phyloP scores from a whole-genome alignment of 1,140 invertebrate species.

The Meloidogyne hapla region DNA sequence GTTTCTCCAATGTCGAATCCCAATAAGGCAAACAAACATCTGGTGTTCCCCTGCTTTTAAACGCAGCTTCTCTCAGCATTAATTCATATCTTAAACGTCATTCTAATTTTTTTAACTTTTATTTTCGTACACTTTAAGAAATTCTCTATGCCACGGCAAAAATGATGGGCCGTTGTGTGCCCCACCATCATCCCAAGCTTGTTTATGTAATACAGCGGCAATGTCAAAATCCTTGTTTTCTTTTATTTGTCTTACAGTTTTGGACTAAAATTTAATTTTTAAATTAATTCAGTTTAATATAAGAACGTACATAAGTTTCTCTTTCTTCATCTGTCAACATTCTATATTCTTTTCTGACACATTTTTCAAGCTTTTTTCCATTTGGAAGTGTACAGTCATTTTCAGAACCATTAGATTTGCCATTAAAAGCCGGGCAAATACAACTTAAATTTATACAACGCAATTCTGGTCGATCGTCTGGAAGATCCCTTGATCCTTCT shows the following conservation, averaged over 20 bases:
- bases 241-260: constrained; percentile 64
- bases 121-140: constrained; percentile 54
- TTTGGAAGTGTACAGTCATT: constrained; percentile 38
- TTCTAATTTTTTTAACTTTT: not conserved
- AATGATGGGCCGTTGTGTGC: constrained; percentile 52
- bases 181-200: constrained; percentile 56
- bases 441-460: no score
- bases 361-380: constrained; percentile 34
- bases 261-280: constrained; percentile 42
- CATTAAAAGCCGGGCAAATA: no score
- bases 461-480: no score
- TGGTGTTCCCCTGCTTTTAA: constrained; percentile 42
- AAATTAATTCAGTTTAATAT: no score
- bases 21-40: constrained; percentile 64
- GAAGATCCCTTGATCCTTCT: no score
- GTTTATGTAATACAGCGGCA: constrained; percentile 45
- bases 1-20: constrained; percentile 64
- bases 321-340: constrained; percentile 12
- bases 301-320: constrained; percentile 9
- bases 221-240: constrained; percentile 60
- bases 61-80: not conserved
- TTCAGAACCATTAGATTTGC: not conserved
- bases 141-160: constrained; percentile 49
- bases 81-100: not conserved
- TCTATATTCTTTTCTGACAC: constrained; percentile 30